phyloP scores from a whole-genome alignment of 2,113 vertebrate species.

The Myotis lucifugus region DNA sequence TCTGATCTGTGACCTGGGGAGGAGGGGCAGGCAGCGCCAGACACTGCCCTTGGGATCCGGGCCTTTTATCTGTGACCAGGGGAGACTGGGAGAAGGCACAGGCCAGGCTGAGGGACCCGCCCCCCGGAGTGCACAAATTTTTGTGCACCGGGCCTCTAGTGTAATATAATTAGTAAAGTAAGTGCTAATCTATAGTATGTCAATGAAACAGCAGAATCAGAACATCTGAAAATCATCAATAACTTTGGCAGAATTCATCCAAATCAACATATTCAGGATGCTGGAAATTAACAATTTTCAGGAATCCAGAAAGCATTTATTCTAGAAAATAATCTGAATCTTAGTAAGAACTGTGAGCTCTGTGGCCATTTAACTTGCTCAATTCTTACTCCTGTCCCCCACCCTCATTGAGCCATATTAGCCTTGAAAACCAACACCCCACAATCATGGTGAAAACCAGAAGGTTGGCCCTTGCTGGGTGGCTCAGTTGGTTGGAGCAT shows the following conservation, averaged over 20 bases:
- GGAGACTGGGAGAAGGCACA: no score
- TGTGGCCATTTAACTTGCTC: not conserved
- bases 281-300: not conserved
- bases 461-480: not conserved
- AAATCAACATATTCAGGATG: constrained; percentile 7
- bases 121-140: no score
- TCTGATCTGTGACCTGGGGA: no score
- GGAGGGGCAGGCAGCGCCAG: no score
- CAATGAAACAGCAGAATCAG: not conserved
- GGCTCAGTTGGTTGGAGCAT: no score
- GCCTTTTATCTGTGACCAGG: no score
- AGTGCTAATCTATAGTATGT: not conserved
- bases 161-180: constrained; percentile 1
- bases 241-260: not conserved
- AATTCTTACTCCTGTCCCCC: not conserved
- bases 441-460: not conserved
- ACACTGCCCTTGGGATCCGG: no score
- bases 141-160: not conserved
- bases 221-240: not conserved
- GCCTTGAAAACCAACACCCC: not conserved
- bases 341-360: not conserved
- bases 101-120: no score
- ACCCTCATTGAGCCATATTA: not conserved
- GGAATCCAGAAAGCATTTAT: not conserved
- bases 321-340: not conserved